These are phyloP conservation scores for Sialis fuliginosa DNA, from an alignment of 2,888 invertebrate species.

Conservation along the genomic window DNA sequence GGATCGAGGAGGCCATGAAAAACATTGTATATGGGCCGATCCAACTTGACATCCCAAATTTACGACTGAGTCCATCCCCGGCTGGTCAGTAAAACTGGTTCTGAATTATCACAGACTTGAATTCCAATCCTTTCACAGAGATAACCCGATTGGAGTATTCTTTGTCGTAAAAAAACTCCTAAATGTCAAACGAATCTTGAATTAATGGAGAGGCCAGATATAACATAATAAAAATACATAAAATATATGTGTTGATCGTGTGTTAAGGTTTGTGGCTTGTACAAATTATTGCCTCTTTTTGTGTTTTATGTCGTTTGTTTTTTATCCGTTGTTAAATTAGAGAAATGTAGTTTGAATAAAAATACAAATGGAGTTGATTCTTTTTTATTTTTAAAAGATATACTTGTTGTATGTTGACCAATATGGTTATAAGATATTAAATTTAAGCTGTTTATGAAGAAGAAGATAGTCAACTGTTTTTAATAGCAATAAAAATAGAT, in stretches of 20 bases:
- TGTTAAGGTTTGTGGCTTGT: not conserved
- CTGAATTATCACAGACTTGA: not conserved
- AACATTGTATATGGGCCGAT: not conserved
- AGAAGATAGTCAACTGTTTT: no score
- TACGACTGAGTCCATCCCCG: not conserved
- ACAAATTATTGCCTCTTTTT: no score
- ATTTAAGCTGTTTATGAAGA: no score
- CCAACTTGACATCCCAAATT: not conserved
- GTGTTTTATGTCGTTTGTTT: no score
- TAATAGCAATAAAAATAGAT: no score
- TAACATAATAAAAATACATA: conserved; percentile 2
- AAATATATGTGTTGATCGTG: conserved; percentile 1
- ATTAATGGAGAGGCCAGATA: not conserved
- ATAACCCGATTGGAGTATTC: conserved; percentile 2
- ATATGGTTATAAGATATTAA: no score
- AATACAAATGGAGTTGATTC: no score
- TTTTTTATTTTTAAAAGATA: no score
- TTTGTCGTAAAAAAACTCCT: conserved; percentile 2
- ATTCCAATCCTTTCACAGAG: conserved; percentile 1
- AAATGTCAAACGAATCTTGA: conserved; percentile 1
- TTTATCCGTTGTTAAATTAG: no score
- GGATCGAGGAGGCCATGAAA: not conserved
- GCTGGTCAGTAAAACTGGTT: not conserved
- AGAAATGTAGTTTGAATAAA: no score
- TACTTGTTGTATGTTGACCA: no score